These are phyloP conservation scores for Rhingia rostrata DNA, from an alignment of 2,888 invertebrate genomes.

Conservation along the genomic window DNA sequence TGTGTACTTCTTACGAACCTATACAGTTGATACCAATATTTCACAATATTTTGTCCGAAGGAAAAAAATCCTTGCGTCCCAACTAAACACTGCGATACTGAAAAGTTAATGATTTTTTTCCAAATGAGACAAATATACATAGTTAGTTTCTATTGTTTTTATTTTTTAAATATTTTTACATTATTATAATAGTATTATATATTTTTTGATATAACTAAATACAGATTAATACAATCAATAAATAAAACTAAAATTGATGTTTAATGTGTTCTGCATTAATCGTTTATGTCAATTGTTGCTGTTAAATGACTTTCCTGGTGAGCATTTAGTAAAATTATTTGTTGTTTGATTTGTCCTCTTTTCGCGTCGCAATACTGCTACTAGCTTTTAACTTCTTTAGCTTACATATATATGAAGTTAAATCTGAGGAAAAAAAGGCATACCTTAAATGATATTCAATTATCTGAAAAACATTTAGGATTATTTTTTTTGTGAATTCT, in stretches of 20 bases:
- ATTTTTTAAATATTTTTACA: constrained; percentile 51
- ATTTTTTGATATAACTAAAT: constrained; percentile 64
- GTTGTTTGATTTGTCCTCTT: constrained; percentile 3
- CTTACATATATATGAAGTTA: constrained; percentile 88
- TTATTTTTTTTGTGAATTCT: neutral
- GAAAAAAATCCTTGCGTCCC: neutral
- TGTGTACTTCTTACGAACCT: neutral
- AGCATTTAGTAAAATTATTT: constrained; percentile 51
- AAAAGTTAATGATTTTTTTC: no score
- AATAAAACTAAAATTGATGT: constrained; percentile 51
- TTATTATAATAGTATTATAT: constrained; percentile 52
- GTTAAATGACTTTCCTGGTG: constrained; percentile 56
- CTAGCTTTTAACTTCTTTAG: neutral
- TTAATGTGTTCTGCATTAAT: constrained; percentile 54
- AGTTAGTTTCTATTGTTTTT: neutral
- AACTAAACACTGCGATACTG: no score
- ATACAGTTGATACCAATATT: neutral
- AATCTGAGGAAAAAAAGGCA: constrained; percentile 83
- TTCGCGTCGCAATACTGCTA: neutral
- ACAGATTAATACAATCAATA: constrained; percentile 56
- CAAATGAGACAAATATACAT: no score
- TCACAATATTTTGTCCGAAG: neutral
- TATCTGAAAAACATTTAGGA: neutral
- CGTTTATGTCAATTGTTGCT: constrained; percentile 51
- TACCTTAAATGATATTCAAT: no score